Base-by-base conservation (phyloP, 2,113 vertebrate genomes). In the Hyaena hyaena region DNA sequence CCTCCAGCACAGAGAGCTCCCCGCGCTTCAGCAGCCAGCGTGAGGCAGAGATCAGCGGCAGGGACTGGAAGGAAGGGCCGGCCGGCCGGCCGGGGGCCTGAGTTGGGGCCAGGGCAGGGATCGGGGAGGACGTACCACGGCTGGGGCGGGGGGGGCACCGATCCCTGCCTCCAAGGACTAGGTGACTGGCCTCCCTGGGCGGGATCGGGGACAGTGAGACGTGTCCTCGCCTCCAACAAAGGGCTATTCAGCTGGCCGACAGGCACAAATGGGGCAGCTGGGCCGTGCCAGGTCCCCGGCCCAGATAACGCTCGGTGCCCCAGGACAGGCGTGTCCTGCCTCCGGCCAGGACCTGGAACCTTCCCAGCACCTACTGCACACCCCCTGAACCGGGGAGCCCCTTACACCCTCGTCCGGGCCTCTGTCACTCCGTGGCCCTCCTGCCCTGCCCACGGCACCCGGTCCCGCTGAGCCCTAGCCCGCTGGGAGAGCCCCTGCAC, bases 21-120 rank as follows among this genome's bases (percentile, higher is more conserved):
- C 99, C 99, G 0, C 99, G 98, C 97, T 99, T 99, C 97, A 98
- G 98, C 96, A 99, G 98, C 99, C 99, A 99, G 7, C 99, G 99
- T 0, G 99, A 99, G 0, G 98, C 98, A 0, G 99, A 99, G 86
- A 99, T 98, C 95, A 99, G 98, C 0, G 99, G 99, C 66, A 99
- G 95, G 33, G 96, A 97, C 98, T 98, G 10, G 15, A 39, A 63
- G 24, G 39, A 26, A 0, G 31, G 4, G 10, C 23, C 23, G 0
- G 26, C 11, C 23, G 0, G 26, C 11, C 15, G 5, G 4, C 35
- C 35, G 14, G 35, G 0, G 9, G 15, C 35, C 1, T 24, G 15
- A 17, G 33, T 2, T 45, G 48, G 58, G 1, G 23, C 3, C 10
- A 4, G 65, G 10, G 16, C 28, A 0, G 16, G 73, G 14, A 9